Evolutionary conservation across 2,888 invertebrate species (phyloP).

Genomic region (Calameuta idolon): DNA sequence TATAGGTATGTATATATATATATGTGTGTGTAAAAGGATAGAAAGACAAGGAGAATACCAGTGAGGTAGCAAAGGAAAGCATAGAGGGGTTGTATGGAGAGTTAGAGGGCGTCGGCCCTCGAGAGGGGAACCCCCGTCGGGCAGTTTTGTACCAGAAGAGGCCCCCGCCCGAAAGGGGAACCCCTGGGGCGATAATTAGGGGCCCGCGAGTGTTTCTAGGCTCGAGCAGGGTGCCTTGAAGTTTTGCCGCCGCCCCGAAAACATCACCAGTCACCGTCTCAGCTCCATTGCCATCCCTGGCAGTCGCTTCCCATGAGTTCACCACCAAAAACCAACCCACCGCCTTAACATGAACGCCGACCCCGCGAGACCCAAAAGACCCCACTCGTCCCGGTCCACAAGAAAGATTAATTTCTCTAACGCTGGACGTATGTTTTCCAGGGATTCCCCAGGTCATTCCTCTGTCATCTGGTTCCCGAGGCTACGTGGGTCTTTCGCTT

Average conservation of each 20-base stretch:
- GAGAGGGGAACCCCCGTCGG: constrained; percentile 57
- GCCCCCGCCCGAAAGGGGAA: constrained; percentile 61
- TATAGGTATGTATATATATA: too few relatives aligned
- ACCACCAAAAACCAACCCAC: constrained; percentile 8
- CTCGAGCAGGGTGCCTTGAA: constrained; percentile 62
- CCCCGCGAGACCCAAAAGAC: too few relatives aligned
- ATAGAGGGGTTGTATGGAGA: constrained; percentile 27
- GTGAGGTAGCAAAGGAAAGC: too few relatives aligned
- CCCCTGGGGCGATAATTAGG: constrained; percentile 66
- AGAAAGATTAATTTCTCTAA: constrained; percentile 47
- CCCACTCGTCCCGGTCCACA: constrained; percentile 5
- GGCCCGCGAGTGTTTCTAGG: constrained; percentile 66
- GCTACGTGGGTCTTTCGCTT: background rate
- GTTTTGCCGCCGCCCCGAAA: constrained; percentile 60
- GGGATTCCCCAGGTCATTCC: constrained; percentile 55
- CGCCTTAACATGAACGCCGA: constrained; percentile 1
- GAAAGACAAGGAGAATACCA: constrained; percentile 28
- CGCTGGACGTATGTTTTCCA: constrained; percentile 46
- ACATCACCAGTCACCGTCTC: constrained; percentile 56
- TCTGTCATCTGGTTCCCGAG: constrained; percentile 53
- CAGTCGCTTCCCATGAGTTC: constrained; percentile 11
- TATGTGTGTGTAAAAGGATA: background rate
- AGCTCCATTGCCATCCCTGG: constrained; percentile 34
- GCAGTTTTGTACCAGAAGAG: constrained; percentile 64
- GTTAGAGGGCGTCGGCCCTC: background rate